Evolutionary conservation across 2,797 vertebrate genomes (phyloP), one percentile per base, ranked within the genome.

Genomic region (Acanthurus leucopareius): DNA sequence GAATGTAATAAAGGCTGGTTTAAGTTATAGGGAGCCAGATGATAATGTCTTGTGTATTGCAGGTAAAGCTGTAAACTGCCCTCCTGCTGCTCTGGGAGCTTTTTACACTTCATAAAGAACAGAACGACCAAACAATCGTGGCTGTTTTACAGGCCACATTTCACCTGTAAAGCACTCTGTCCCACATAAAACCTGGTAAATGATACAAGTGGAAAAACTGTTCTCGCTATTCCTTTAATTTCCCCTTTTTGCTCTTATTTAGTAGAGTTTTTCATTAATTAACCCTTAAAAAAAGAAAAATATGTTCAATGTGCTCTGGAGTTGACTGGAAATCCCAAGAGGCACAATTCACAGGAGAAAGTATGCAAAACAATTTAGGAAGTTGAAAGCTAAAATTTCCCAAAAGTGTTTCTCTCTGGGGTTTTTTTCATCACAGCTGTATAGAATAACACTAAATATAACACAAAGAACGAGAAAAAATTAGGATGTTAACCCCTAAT

Each of bases 71-170:
- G 67, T 76, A 78, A 84, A 85, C 71, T 80, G 78, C 42, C 69
- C 74, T 32, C 66, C 70, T 71, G 87, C 87, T 86, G 77, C 68
- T 82, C 32, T 32, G 56, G 70, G 51, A 76, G 52, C 64, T n/a
- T 76, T 85, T 86, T 81, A 83, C 77, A 84, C 44, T 65, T 74
- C 79, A 80, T 79, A 78, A 84, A 84, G 79, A 89, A 80, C 64
- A 83, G 38, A 89, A 63, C 63, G 83, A 60, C 57, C 71, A 59
- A 77, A 68, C 72, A 83, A 84, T 85, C 44, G 63, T 53, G 56
- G 45, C n/a, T 44, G 66, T 79, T 73, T 51, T 69, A 44, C 64
- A 61, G 61, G 57, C 47, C 67, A 48, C 77, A 73, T 77, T 80
- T 75, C 65, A 85, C 69, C 48, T 53, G 48, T 49, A 72, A 79